These are phyloP conservation scores for Pharmacophagus antenor DNA, from an alignment of 2,888 invertebrate genomes.

Conservation along the genomic window DNA sequence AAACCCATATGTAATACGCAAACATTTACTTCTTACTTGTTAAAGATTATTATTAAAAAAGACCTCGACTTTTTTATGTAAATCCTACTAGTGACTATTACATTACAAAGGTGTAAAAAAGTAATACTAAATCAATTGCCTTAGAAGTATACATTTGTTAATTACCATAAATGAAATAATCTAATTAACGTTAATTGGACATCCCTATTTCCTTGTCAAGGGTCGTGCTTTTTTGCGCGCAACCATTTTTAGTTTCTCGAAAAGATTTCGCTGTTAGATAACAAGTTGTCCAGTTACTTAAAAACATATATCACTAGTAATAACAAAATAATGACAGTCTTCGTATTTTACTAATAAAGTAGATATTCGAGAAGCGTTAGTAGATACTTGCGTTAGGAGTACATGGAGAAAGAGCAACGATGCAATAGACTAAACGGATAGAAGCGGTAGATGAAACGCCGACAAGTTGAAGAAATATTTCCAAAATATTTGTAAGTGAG, in stretches of 20 bases:
- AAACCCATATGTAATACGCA: no score
- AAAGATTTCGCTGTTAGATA: constrained; percentile 76
- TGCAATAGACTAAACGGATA: constrained; percentile 74
- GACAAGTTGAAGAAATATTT: constrained; percentile 80
- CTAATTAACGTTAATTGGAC: constrained; percentile 50
- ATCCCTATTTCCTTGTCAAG: constrained; percentile 58
- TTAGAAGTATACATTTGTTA: constrained; percentile 31
- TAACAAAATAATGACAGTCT: neutral
- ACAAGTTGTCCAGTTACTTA: constrained; percentile 42
- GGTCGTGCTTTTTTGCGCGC: constrained; percentile 67
- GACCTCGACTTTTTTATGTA: neutral
- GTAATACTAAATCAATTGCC: constrained; percentile 5
- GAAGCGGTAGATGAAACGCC: constrained; percentile 78
- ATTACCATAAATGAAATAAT: constrained; percentile 29
- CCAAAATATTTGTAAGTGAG: constrained; percentile 78
- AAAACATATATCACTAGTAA: neutral
- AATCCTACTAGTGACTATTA: neutral
- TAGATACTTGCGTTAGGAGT: constrained; percentile 20
- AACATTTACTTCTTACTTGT: no score
- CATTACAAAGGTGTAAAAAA: neutral
- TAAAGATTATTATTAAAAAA: no score
- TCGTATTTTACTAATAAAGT: neutral
- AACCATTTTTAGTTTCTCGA: constrained; percentile 73
- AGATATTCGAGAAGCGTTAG: constrained; percentile 19
- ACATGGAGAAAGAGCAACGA: constrained; percentile 38